Evolutionary conservation across 2,113 vertebrate species (phyloP).

Genomic region (Phrynosoma platyrhinos): DNA sequence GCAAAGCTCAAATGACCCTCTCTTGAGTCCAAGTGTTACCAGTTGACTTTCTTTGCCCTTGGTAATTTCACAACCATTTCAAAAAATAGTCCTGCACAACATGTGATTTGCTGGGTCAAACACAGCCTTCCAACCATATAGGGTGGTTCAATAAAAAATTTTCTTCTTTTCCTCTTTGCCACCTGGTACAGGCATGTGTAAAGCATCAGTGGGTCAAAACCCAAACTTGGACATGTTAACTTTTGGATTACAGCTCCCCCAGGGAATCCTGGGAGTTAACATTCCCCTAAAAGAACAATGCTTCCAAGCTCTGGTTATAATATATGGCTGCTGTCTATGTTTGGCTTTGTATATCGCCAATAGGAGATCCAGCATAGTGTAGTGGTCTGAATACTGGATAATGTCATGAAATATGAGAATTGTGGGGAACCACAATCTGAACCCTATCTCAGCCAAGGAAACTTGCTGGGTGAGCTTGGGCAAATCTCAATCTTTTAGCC

Average conservation of each 20-base stretch:
- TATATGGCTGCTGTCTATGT: no score
- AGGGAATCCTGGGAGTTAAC: no score
- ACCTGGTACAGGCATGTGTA: not conserved
- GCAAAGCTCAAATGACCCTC: constrained; percentile 73
- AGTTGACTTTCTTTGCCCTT: constrained; percentile 77
- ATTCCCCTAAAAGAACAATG: no score
- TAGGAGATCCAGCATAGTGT: no score
- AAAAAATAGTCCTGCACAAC: not conserved
- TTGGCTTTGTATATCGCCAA: no score
- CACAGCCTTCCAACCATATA: not conserved
- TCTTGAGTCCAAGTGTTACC: constrained; percentile 70
- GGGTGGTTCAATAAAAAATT: not conserved
- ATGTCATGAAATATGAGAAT: no score
- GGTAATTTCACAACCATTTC: constrained; percentile 56
- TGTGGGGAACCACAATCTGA: no score
- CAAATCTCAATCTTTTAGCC: no score
- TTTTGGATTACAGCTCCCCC: not conserved
- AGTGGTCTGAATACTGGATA: no score
- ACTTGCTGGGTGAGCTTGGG: no score
- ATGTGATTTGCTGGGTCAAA: not conserved
- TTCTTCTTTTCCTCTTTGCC: not conserved
- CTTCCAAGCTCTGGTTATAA: no score
- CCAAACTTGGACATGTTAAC: not conserved
- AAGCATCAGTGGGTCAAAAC: not conserved
- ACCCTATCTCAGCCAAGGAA: no score